Evolutionary conservation across 2,888 invertebrate species (phyloP).

Genomic region (Serripes groenlandicus): DNA sequence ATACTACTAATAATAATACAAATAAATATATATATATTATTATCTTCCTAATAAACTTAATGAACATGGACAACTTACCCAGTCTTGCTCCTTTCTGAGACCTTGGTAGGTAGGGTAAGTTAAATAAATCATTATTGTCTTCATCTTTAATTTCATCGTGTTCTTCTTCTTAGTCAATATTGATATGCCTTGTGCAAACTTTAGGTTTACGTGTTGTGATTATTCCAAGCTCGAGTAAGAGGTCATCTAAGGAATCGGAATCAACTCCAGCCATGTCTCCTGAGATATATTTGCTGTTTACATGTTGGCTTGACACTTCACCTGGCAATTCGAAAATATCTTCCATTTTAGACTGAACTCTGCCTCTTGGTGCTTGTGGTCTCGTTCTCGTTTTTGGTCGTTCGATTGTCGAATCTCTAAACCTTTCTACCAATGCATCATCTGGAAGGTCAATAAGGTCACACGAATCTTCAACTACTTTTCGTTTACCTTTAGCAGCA

Average conservation of each 20-base stretch:
- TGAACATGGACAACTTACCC: background rate
- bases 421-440: constrained; percentile 18
- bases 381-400: background rate
- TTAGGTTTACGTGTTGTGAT: too few species aligned
- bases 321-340: background rate
- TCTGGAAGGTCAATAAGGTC: constrained; percentile 20
- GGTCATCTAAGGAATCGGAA: background rate
- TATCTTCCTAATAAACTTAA: too few species aligned
- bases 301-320: background rate
- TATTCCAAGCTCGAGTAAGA: background rate
- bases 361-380: constrained; percentile 15
- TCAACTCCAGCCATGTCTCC: background rate
- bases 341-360: background rate
- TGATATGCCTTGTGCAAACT: too few species aligned
- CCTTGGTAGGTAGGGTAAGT: constrained; percentile 6
- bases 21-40: too few species aligned
- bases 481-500: constrained; percentile 19
- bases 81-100: background rate
- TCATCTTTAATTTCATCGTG: too few species aligned
- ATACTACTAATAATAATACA: too few species aligned
- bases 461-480: background rate
- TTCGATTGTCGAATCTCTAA: background rate
- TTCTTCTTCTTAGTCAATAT: too few species aligned
- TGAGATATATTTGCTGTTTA: background rate
- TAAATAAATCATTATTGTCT: too few species aligned